Conservation (phyloP, 2,888 invertebrate species). For the Enchytraeus crypticus region DNA sequence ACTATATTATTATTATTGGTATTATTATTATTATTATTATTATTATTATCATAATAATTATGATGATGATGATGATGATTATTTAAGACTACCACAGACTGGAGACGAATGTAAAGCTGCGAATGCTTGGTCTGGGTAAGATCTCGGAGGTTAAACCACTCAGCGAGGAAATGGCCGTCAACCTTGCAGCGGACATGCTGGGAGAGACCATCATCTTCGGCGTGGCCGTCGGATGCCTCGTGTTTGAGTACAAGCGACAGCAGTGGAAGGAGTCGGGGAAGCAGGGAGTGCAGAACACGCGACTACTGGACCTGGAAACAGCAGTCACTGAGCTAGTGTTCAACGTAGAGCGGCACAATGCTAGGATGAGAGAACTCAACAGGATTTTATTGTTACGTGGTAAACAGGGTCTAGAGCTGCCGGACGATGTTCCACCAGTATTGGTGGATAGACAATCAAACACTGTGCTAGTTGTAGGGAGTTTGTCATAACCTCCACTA, state of each 20-base stretch:
- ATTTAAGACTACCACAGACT: constrained; percentile 69
- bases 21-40: too few relatives aligned
- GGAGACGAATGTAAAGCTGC: constrained; percentile 65
- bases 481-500: too few relatives aligned
- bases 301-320: constrained; percentile 29
- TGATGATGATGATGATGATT: too few relatives aligned
- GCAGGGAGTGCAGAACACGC: constrained; percentile 53
- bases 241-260: constrained; percentile 68
- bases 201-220: constrained; percentile 82
- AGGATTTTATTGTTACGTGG: too few relatives aligned
- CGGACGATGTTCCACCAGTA: too few relatives aligned
- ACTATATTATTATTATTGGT: too few relatives aligned
- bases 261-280: constrained; percentile 71
- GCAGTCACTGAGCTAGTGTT: constrained; percentile 28
- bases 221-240: constrained; percentile 67
- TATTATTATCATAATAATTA: too few relatives aligned
- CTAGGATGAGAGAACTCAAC: constrained; percentile 66
- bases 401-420: too few relatives aligned
- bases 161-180: constrained; percentile 87
- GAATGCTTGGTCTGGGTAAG: constrained; percentile 76
- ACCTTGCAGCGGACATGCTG: constrained; percentile 81
- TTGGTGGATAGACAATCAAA: too few relatives aligned
- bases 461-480: too few relatives aligned
- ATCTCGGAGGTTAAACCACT: constrained; percentile 73
- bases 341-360: constrained; percentile 57